phyloP scores from a whole-genome alignment of 2,113 vertebrate species.

The Addax nasomaculatus region DNA sequence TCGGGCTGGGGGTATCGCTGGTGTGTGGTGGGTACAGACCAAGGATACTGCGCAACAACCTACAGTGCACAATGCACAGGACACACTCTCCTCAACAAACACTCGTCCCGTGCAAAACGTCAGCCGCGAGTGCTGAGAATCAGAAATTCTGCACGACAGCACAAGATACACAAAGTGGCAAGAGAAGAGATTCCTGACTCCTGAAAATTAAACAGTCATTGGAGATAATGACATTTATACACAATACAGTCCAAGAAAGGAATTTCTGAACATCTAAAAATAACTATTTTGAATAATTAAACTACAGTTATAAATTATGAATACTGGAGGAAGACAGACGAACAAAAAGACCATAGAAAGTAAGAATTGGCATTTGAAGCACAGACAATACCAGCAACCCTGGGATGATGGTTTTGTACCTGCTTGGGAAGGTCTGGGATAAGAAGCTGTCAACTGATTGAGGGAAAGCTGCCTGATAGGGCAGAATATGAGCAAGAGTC shows the following conservation, averaged over 20 bases:
- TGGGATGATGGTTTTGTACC: neutral
- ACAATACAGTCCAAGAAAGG: neutral
- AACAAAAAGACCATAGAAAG: neutral
- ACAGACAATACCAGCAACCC: neutral
- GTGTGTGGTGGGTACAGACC: neutral
- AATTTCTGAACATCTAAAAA: neutral
- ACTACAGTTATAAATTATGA: slow-evolving; percentile 26
- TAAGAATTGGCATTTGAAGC: neutral
- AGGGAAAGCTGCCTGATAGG: neutral
- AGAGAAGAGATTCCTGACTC: neutral
- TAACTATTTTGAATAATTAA: slow-evolving; percentile 46
- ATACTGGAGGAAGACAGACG: neutral
- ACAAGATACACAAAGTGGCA: neutral
- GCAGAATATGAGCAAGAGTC: neutral
- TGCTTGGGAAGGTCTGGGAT: neutral
- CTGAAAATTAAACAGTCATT: neutral
- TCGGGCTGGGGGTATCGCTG: neutral
- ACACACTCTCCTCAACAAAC: neutral
- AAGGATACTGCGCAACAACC: neutral
- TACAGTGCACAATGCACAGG: neutral
- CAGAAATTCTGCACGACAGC: neutral
- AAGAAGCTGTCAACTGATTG: neutral
- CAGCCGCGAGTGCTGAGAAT: neutral
- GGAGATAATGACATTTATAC: slow-evolving; percentile 7
- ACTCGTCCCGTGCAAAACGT: neutral